phyloP scores from a whole-genome alignment of 2,888 invertebrate genomes.

The Priapulus caudatus region DNA sequence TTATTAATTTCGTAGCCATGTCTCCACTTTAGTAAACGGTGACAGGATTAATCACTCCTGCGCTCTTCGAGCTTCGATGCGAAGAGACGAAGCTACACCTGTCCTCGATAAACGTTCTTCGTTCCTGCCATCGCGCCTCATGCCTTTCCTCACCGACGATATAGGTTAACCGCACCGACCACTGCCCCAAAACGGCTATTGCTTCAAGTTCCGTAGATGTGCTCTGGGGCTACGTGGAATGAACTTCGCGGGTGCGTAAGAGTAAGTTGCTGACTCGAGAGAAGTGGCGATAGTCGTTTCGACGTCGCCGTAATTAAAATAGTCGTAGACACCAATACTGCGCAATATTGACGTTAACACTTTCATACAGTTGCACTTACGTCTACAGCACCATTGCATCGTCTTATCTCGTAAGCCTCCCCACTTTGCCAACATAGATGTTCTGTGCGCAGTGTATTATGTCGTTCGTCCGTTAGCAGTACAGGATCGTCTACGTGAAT shows the following conservation, averaged over 20 bases:
- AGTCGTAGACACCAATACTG: too few relatives aligned
- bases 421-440: too few relatives aligned
- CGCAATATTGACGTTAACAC: too few relatives aligned
- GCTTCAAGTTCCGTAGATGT: neutral
- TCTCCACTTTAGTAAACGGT: conserved; percentile 89
- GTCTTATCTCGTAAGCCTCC: too few relatives aligned
- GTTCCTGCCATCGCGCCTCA: neutral
- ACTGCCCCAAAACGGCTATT: neutral
- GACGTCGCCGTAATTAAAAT: neutral
- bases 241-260: conserved; percentile 3
- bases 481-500: too few relatives aligned
- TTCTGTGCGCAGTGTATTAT: too few relatives aligned
- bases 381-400: too few relatives aligned
- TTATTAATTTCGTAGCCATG: conserved; percentile 84
- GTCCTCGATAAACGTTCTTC: neutral
- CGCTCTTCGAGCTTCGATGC: neutral
- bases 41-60: conserved; percentile 48
- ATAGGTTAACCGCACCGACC: neutral
- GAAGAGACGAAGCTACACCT: neutral
- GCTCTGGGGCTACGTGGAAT: neutral
- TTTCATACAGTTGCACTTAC: too few relatives aligned
- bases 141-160: neutral
- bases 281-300: neutral
- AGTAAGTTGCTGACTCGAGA: neutral
- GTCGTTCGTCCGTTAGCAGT: too few relatives aligned